Evolutionary conservation across 2,797 vertebrate species (phyloP).

Genomic region (Amblyopsis hoosieri): DNA sequence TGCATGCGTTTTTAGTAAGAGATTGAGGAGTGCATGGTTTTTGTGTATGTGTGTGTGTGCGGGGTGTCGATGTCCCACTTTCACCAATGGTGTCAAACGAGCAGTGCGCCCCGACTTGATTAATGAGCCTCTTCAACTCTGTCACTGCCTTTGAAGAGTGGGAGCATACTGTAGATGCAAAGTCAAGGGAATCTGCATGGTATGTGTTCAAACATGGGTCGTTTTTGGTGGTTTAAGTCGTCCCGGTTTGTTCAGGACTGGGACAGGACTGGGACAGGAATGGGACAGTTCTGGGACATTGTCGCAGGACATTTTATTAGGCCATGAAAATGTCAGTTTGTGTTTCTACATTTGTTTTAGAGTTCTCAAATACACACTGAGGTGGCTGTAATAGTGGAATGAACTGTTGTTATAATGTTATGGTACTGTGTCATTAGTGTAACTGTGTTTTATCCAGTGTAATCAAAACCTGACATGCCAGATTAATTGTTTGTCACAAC

Average conservation of each 20-base stretch:
- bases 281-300: constrained; percentile 49
- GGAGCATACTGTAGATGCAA: constrained; percentile 8
- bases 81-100: constrained; percentile 59
- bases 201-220: constrained; percentile 22
- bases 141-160: constrained; percentile 60
- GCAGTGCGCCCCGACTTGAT: constrained; percentile 67
- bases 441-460: too few species aligned
- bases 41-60: constrained; percentile 27
- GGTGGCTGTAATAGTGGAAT: too few species aligned
- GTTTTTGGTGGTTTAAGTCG: neutral
- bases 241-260: constrained; percentile 31
- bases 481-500: too few species aligned
- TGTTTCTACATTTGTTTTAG: too few species aligned
- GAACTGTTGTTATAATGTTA: too few species aligned
- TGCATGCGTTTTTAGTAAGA: constrained; percentile 58
- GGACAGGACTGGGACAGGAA: constrained; percentile 32
- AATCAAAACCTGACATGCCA: too few species aligned
- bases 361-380: too few species aligned
- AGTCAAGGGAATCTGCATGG: constrained; percentile 46
- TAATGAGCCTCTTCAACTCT: constrained; percentile 65
- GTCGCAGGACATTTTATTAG: constrained; percentile 39
- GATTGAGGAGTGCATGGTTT: constrained; percentile 58
- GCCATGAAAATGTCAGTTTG: constrained; percentile 26
- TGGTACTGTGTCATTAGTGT: too few species aligned
- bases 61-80: constrained; percentile 75